Conservation (phyloP, 2,113 vertebrate species). For the Cyanoramphus novaezelandiae region DNA sequence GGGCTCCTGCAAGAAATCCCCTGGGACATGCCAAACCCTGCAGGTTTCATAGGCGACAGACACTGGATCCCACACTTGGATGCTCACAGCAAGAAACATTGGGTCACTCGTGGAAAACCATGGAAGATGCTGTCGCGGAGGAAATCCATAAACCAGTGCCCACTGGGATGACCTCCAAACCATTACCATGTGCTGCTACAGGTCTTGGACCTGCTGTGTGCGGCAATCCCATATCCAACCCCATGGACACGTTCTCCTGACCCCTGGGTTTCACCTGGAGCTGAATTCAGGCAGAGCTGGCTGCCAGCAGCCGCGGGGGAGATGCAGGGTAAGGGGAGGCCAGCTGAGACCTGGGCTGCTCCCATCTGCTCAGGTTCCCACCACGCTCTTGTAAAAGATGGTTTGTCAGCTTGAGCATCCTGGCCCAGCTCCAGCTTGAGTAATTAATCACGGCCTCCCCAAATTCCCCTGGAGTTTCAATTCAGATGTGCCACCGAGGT, state of each 20-base stretch:
- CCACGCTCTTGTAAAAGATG: not conserved
- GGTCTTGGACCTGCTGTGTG: fast-evolving
- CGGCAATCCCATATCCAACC: fast-evolving
- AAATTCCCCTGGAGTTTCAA: constrained; percentile 1
- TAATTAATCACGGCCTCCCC: not conserved
- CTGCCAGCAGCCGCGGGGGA: fast-evolving
- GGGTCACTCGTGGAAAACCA: not conserved
- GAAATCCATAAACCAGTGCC: not conserved
- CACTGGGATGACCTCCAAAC: not conserved
- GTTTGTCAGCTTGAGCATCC: not conserved
- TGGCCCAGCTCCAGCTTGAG: constrained; percentile 12
- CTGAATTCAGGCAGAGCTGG: not conserved
- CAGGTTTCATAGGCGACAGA: not conserved
- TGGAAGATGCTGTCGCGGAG: not conserved
- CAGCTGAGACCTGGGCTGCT: not conserved
- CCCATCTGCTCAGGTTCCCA: not conserved
- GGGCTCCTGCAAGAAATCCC: not conserved
- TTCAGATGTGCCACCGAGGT: not conserved
- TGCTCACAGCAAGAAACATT: not conserved
- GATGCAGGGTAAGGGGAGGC: not conserved
- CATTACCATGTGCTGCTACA: not conserved
- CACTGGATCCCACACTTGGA: fast-evolving
- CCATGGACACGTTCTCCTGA: not conserved
- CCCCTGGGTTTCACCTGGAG: not conserved
- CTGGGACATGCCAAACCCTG: not conserved